These are phyloP conservation scores for human DNA, from an alignment of 2,113 vertebrate genomes.

Conservation along the genomic window DNA sequence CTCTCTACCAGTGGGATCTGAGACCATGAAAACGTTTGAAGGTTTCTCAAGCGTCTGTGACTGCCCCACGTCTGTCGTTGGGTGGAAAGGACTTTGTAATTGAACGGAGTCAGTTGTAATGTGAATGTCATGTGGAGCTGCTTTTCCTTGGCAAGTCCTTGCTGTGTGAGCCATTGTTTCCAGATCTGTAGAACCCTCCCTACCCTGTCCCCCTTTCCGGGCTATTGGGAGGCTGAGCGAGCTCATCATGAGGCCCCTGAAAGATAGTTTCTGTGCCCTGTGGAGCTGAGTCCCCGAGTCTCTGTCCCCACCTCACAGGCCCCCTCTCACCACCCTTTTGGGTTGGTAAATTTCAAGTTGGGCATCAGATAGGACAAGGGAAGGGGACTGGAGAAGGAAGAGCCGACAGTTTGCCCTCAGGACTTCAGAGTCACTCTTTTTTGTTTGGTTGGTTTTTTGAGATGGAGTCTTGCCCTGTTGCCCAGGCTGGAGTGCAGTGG, in stretches of 20 bases:
- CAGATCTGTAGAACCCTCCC: not conserved
- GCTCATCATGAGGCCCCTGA: not conserved
- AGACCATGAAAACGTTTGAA: accelerated
- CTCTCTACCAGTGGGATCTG: not conserved
- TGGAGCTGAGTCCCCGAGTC: accelerated
- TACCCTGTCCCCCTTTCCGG: not conserved
- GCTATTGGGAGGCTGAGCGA: not conserved
- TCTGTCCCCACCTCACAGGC: not conserved
- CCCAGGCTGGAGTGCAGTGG: no score
- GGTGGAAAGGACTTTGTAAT: not conserved
- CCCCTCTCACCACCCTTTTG: no score
- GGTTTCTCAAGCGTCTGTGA: not conserved
- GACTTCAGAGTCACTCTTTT: no score
- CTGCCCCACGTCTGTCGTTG: not conserved
- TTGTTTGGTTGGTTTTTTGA: no score
- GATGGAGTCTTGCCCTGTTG: no score
- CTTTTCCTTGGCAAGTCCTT: not conserved
- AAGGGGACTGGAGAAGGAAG: not conserved
- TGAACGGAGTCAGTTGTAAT: not conserved
- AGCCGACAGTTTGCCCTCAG: not conserved
- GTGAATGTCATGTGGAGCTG: accelerated
- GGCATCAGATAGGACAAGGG: not conserved
- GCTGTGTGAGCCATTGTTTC: not conserved
- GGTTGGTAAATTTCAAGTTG: not conserved
- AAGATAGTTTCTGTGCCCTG: not conserved